Evolutionary conservation across 1,140 invertebrate genomes (phyloP), one percentile per base, ranked within the genome.

Genomic region (Meteorus sp.): DNA sequence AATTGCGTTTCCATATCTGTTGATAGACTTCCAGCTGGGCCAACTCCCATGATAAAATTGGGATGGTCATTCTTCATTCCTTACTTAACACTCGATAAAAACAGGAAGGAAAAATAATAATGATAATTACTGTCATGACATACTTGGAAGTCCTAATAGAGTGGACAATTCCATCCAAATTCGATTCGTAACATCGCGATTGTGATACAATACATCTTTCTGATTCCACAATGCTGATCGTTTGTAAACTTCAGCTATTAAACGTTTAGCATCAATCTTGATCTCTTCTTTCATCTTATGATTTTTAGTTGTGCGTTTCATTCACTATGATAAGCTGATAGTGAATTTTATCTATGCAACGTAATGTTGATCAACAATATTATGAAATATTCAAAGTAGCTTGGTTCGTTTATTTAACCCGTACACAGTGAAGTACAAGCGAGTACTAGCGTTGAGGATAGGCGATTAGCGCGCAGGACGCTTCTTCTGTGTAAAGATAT

Each of bases 201-300:
- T 79, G 59, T 79, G 76, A 66, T 80, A 80, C 54, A 74, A 74
- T 47, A 73, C 68, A 56, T 79, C 72, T 43, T 72, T 66, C 33
- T 78, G 76, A 41, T 81, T 76, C 79, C 79, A 81, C 19, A 81
- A 70, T 23, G 76, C 75, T 29, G 74, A 74, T 56, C 78, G 66
- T 54, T 79, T 81, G 55, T 77, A 74, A 37, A 81, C 71, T 59
- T 81, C 79, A 35, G 72, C 63, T 60, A 81, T 81, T 56, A 81
- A 71, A 52, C 72, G 73, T 67, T 73, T 76, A 53, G 74, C 71
- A 64, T 81, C 76, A 70, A 79, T 77, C 52, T 75, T 79, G 62
- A 71, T 61, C 31, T 77, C 74, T 47, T 74, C 70, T 55, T 62
- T 71, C 74, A 76, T 76, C 2, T 44, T 44, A 11, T 25, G 44